Base-by-base conservation (phyloP, 1,140 invertebrate species). In the Drosophila teissieri region DNA sequence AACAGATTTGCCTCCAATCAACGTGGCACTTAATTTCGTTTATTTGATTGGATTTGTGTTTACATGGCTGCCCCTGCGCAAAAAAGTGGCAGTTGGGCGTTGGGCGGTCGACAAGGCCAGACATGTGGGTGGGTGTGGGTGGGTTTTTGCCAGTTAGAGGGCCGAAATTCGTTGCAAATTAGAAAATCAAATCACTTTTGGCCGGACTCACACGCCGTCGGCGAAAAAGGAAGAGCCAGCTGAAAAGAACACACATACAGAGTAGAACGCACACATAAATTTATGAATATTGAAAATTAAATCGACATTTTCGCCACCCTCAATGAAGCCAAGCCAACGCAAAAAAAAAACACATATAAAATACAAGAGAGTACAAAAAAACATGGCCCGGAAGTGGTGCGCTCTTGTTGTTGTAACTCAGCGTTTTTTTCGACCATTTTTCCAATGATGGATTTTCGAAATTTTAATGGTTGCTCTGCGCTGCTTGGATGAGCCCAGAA, bases 381-480 rank as follows among this genome's bases (percentile, higher is more conserved):
- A 89, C 73, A 88, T 85, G 84, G 89, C 73, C 69, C 84, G 84
- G 63, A 86, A 91, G 74, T 86, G 65, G 64, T 78, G 73, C 69
- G 46, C 57, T 56, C 39, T 67, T 76, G 69, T 48, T 56, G 53
- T 73, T 80, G 39, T 61, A 68, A 40, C 74, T 48, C 49, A 42
- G 56, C 77, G n/a, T 78, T 76, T 80, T 80, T 84, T 90, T 77
- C 85, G 44, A 80, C 86, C 88, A 90, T 90, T 90, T 90, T 91
- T 89, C 90, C 90, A 91, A 91, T 91, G 90, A 91, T 91, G 89
- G 84, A 91, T 91, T 91, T 91, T 90, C 81, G 82, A 91, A 91
- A 91, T 90, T 91, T 91, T 91, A 91, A 91, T 91, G 90, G 90
- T 91, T 84, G 84, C 84, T 74, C 79, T 80, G 31, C 73, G 60